Conservation (phyloP, 2,797 vertebrate species). For the Gastrophryne carolinensis region DNA sequence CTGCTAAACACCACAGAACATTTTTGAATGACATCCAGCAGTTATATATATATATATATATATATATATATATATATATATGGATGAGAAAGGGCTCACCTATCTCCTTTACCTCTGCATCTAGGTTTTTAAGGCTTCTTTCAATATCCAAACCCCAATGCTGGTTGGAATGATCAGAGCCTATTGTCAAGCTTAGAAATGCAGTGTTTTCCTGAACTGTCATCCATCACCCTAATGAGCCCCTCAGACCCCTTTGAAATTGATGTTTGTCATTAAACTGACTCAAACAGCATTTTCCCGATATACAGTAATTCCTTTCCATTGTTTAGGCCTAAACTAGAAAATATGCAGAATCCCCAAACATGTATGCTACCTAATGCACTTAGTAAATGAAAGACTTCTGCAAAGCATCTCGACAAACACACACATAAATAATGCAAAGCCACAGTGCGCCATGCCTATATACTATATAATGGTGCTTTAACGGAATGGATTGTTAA, state of each 20-base stretch:
- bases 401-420: neutral
- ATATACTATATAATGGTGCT: neutral
- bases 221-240: constrained; percentile 91
- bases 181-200: constrained; percentile 57
- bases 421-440: neutral
- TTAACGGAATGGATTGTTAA: constrained; percentile 1
- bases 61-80: too few relatives aligned
- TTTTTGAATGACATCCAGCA: too few relatives aligned
- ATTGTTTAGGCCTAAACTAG: constrained; percentile 72
- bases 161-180: constrained; percentile 23
- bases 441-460: neutral
- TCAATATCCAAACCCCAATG: neutral
- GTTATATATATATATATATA: too few relatives aligned
- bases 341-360: constrained; percentile 71
- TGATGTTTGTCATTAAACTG: constrained; percentile 82
- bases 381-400: neutral
- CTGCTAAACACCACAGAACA: too few relatives aligned
- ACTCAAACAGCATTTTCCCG: constrained; percentile 71
- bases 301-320: constrained; percentile 69
- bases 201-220: constrained; percentile 71
- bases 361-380: constrained; percentile 64
- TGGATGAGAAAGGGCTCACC: too few relatives aligned
- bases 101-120: too few relatives aligned
- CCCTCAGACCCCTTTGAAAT: constrained; percentile 75
- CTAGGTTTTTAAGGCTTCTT: neutral